Evolutionary conservation across 53 echinoderm and acorn worm genomes (phyloP), one percentile per base, ranked within the genome.

Genomic region (Paracentrotus lividus): DNA sequence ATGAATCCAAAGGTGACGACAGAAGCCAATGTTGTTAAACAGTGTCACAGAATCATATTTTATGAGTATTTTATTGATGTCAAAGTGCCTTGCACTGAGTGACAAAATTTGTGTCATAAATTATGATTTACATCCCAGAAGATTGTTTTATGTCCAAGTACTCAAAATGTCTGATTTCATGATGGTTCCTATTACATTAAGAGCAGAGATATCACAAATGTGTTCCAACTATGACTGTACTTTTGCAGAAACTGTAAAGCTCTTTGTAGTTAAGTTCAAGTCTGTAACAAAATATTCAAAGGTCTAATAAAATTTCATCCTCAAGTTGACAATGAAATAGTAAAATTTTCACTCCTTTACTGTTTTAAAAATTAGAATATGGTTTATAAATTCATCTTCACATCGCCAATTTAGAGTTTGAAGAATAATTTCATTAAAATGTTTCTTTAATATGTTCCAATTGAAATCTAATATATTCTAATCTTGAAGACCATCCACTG

Each of bases 141-240:
- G 81, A 81, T 47, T 81, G 81, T 49, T 44, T 78, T 8, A 78
- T 45, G 45, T 78, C 81, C 44, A 78, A 78, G 81, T 44, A 24
- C 47, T 47, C n/a, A 64, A 40, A 26, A 14, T 75, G 75, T 40
- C 8, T 15, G 27, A n/a, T 64, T 8, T 76, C 42, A 21, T 45
- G 5, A 81, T 47, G 49, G 81, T 81, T 81, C 27, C n/a, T 27
- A 13, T 47, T 44, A 26, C 13, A 47, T 45, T 49, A 21, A 45
- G 45, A 23, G 44, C n/a, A 47, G 81, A 81, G 81, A 81, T 81
- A 2, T 44, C 27, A 44, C 81, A 24, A 81, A 81, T 26, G 26
- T 81, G 81, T n/a, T 12, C 27, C 27, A 47, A 14, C 14, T 12
- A 24, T 49, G 81, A 45, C 24, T 81, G 81, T 27, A 81, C 81